Base-by-base conservation (phyloP, 1,140 invertebrate genomes). In the Andrena cerasifolii region DNA sequence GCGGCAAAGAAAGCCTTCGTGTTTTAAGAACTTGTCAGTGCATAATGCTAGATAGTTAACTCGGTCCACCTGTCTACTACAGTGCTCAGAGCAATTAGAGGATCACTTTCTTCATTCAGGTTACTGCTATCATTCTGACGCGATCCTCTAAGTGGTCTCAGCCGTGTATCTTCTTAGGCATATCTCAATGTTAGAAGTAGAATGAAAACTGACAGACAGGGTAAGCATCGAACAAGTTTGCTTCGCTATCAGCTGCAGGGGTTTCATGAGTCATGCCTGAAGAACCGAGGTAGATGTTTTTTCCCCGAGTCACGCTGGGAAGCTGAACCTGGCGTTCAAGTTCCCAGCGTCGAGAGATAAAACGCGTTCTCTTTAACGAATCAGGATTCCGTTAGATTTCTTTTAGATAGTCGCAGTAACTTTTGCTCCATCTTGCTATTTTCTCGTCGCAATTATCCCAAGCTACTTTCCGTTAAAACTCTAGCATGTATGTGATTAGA, bases 201-300 rank as follows among this genome's bases (percentile, higher is more conserved):
- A 40, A 24, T 45, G 24, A 54, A 61, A 61, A 62, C 26, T 59
- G 28, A 28, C 26, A 66, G 28, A 62, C n/a, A 54, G 61, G 43
- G 18, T 51, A 74, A 74, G 72, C 72, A 8, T 74, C 4, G 54
- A 66, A 31, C 33, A 8, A 65, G 47, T 65, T 36, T 18, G 40
- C 7, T 66, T 54, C 4, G 16, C 24, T 66, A 66, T 74, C 53
- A 56, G 33, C 65, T 65, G 61, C 61, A 53, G 49, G 71, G 49
- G 51, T 51, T n/a, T 65, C 26, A 54, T 54, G 61, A 53, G 18
- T 74, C 72, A 74, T 74, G 72, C 72, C 61, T 74, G 36, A 66
- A 66, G 61, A 74, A 6, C 16, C 18, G 54, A 74, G 33, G 40
- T 16, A 43, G n/a, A 56, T n/a, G 7, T 43, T 56, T 28, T 26